These are phyloP conservation scores for Gambelia wislizenii DNA, from an alignment of 2,797 vertebrate species.

Conservation along the genomic window DNA sequence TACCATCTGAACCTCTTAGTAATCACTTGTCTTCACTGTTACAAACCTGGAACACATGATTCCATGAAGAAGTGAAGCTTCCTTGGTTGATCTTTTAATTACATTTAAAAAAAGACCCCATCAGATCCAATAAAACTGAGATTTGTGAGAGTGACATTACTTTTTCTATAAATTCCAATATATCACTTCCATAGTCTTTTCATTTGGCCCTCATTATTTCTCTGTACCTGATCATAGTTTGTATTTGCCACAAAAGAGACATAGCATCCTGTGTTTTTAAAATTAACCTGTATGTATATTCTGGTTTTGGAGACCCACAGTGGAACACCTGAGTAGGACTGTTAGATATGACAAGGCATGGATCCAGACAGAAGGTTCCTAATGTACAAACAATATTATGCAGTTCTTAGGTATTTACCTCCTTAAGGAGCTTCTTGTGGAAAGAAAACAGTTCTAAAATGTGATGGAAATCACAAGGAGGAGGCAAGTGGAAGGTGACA, in stretches of 20 bases:
- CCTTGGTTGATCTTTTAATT: too few species aligned
- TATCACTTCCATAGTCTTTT: neutral
- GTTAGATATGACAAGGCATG: neutral
- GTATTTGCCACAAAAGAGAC: neutral
- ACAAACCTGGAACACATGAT: too few species aligned
- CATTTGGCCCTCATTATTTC: neutral
- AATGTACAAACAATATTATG: neutral
- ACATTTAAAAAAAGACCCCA: too few species aligned
- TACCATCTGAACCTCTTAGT: neutral
- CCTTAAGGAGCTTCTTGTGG: neutral
- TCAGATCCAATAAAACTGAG: too few species aligned
- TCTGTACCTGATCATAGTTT: neutral
- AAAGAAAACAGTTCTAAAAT: neutral
- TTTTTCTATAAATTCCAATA: neutral
- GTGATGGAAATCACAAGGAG: neutral
- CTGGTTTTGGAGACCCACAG: neutral
- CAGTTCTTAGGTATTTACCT: neutral
- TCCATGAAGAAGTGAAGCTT: too few species aligned
- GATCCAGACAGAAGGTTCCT: neutral
- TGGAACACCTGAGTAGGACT: constrained; percentile 14
- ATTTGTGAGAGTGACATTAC: neutral
- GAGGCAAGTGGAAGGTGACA: too few species aligned
- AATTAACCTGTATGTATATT: neutral
- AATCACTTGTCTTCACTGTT: too few species aligned
- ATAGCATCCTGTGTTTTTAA: neutral